A percentile compares a stretch with the other conserved stretches of the same genome.
Evolutionary conservation across 2,113 vertebrate species (phyloP).

Genomic region (Microtus ochrogaster): DNA sequence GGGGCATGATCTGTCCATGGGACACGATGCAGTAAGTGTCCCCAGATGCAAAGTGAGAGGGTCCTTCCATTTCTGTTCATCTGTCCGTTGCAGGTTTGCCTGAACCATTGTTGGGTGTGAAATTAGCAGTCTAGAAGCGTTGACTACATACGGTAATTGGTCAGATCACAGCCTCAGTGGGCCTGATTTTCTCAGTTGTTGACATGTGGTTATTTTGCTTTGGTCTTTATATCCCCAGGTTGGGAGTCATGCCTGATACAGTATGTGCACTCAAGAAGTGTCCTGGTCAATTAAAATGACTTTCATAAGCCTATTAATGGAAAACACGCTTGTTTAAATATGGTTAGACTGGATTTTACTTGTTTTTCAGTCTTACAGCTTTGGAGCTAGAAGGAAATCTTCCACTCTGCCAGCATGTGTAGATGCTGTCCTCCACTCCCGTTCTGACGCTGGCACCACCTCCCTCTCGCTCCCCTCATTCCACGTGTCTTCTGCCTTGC

Average conservation of each 20-base stretch:
- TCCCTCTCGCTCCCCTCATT: background rate
- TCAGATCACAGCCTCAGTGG: background rate
- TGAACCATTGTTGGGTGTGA: background rate
- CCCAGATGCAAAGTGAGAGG: background rate
- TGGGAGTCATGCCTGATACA: background rate
- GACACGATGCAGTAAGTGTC: background rate
- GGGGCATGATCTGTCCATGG: background rate
- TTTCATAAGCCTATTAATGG: background rate
- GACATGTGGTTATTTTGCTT: background rate
- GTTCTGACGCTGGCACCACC: background rate
- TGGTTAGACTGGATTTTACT: background rate
- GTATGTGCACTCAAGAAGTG: background rate
- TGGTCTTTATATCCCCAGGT: background rate
- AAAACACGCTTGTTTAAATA: background rate
- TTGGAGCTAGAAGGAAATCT: background rate
- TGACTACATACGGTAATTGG: background rate
- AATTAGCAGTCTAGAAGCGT: background rate
- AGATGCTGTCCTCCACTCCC: background rate
- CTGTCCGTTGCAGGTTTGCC: background rate
- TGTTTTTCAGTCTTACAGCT: background rate
- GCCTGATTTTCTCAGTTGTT: background rate
- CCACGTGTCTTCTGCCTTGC: background rate
- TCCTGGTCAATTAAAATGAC: background rate
- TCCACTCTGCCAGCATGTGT: rapidly evolving
- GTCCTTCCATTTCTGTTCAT: background rate